phyloP scores from a whole-genome alignment of 2,797 vertebrate species.

The Buceros bicornis region DNA sequence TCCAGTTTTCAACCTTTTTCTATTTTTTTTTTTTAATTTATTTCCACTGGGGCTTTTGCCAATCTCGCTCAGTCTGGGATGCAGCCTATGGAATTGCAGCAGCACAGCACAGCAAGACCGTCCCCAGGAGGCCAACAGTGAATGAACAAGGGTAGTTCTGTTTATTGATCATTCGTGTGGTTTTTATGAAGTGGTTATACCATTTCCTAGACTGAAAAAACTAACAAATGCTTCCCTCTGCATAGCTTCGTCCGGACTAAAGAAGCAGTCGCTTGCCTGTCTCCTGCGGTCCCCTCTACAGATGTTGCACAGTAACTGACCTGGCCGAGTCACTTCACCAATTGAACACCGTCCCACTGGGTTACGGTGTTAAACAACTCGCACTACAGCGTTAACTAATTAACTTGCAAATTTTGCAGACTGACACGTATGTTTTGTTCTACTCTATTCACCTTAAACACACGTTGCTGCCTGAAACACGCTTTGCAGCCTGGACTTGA shows the following conservation, averaged over 20 bases:
- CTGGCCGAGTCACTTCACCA: slow-evolving; percentile 15
- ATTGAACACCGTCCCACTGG: slow-evolving; percentile 20
- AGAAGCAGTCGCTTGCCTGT: background rate
- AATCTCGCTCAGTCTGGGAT: background rate
- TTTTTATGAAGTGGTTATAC: background rate
- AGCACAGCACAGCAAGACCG: background rate
- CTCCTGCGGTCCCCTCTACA: slow-evolving; percentile 24
- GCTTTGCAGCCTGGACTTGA: background rate
- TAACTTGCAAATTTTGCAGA: slow-evolving; percentile 14
- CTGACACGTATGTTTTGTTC: background rate
- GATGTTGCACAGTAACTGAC: background rate
- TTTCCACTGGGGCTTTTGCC: background rate
- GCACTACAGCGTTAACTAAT: slow-evolving; percentile 53
- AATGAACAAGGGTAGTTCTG: background rate
- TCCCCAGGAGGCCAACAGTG: background rate
- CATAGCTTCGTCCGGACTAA: background rate
- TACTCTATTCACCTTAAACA: background rate
- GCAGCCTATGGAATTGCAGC: background rate
- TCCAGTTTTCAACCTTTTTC: background rate
- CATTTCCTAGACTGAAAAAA: background rate
- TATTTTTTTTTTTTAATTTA: background rate
- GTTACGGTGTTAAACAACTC: slow-evolving; percentile 43
- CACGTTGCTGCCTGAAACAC: background rate
- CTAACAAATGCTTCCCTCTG: background rate
- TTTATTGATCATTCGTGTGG: background rate